Conservation (phyloP, 2,888 invertebrate species). For the Theretra japonica region DNA sequence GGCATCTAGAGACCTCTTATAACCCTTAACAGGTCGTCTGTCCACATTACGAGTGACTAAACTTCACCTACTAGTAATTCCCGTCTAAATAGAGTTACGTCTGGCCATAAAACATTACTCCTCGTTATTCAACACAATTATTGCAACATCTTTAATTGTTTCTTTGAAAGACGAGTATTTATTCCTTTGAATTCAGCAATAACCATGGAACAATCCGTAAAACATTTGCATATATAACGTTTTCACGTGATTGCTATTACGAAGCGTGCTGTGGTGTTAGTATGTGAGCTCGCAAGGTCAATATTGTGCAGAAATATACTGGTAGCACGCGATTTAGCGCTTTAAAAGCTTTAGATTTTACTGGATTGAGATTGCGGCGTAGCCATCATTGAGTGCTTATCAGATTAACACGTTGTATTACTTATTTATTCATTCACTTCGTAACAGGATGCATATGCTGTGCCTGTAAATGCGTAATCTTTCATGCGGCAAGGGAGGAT, state of each 20-base stretch:
- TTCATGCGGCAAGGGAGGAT: background rate
- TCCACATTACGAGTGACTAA: too few species aligned
- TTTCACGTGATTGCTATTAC: background rate
- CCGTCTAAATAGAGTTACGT: too few species aligned
- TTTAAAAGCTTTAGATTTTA: background rate
- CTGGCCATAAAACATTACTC: too few species aligned
- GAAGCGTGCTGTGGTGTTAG: background rate
- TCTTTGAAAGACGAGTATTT: too few species aligned
- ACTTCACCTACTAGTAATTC: too few species aligned
- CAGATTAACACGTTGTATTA: background rate
- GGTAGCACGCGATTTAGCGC: slow-evolving; percentile 17
- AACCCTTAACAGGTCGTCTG: too few species aligned
- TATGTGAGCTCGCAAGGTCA: slow-evolving; percentile 10
- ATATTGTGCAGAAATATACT: background rate
- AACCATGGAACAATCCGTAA: background rate
- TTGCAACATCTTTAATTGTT: too few species aligned
- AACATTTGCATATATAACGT: background rate
- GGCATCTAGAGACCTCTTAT: too few species aligned
- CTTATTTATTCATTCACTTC: background rate
- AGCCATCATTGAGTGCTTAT: background rate
- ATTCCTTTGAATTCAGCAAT: too few species aligned
- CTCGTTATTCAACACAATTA: too few species aligned
- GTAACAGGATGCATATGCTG: too few species aligned
- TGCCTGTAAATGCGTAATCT: background rate
- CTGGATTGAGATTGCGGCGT: background rate